phyloP scores from a whole-genome alignment of 2,888 invertebrate genomes.

The Clusia tigrina region DNA sequence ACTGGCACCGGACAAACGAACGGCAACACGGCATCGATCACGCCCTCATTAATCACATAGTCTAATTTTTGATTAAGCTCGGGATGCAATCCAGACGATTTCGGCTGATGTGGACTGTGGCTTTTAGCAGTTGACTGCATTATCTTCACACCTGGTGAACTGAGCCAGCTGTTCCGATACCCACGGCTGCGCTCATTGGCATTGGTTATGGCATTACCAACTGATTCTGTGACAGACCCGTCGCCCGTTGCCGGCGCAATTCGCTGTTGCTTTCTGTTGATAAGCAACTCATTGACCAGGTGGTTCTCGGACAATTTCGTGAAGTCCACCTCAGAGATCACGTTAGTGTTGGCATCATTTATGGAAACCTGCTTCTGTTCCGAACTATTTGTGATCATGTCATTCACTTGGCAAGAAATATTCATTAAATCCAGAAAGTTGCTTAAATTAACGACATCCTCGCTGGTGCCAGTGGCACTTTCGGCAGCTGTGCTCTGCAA shows the following conservation, averaged over 20 bases:
- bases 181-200: background rate
- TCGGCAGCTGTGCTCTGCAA: background rate
- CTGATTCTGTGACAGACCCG: background rate
- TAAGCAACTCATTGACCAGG: conserved; percentile 56
- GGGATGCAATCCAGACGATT: conserved; percentile 49
- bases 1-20: conserved; percentile 69
- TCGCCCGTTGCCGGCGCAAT: conserved; percentile 14
- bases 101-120: background rate
- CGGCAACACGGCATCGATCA: conserved; percentile 82
- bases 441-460: conserved; percentile 53
- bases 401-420: conserved; percentile 63
- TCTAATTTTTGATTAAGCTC: conserved; percentile 58
- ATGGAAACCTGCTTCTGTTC: background rate
- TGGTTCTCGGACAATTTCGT: conserved; percentile 57
- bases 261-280: conserved; percentile 22
- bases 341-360: conserved; percentile 26
- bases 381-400: conserved; percentile 54
- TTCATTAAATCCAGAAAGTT: conserved; percentile 64
- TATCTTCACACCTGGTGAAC: background rate
- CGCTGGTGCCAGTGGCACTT: conserved; percentile 21
- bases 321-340: conserved; percentile 52
- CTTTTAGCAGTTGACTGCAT: background rate
- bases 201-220: background rate
- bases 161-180: conserved; percentile 15
- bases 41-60: conserved; percentile 80